Evolutionary conservation across 1,140 invertebrate genomes (phyloP).

Genomic region (Uloborus diversus): DNA sequence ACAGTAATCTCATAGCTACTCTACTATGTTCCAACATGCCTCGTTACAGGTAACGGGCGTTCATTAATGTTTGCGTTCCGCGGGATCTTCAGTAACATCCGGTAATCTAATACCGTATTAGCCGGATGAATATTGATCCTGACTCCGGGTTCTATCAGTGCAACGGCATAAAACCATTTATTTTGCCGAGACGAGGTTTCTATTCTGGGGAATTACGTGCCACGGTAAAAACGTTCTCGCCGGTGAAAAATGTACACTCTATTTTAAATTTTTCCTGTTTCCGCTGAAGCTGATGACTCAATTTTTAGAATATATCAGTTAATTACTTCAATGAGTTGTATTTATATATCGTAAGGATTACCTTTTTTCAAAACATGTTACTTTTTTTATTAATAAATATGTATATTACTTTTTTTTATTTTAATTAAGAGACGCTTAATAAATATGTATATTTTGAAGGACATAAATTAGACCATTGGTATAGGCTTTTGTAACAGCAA

Average conservation of each 20-base stretch:
- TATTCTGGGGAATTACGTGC: conserved; percentile 10
- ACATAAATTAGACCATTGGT: too few relatives aligned
- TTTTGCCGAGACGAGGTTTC: conserved; percentile 12
- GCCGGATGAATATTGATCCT: conserved; percentile 47
- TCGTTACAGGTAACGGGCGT: conserved; percentile 43
- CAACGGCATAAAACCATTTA: conserved; percentile 16
- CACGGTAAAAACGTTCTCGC: background rate
- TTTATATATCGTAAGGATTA: too few relatives aligned
- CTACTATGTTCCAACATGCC: background rate
- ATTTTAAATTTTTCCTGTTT: background rate
- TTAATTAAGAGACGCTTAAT: too few relatives aligned
- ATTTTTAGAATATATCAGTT: too few relatives aligned
- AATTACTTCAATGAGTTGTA: too few relatives aligned
- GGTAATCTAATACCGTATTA: conserved; percentile 53
- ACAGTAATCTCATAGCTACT: conserved; percentile 45
- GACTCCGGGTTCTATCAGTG: conserved; percentile 25
- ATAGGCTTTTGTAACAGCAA: too few relatives aligned
- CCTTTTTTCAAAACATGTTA: too few relatives aligned
- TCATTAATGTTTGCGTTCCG: conserved; percentile 48
- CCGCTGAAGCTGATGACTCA: too few relatives aligned
- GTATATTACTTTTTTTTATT: too few relatives aligned
- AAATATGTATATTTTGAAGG: too few relatives aligned
- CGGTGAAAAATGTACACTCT: background rate
- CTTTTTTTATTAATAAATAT: too few relatives aligned
- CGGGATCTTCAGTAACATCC: conserved; percentile 40